Evolutionary conservation across 2,888 invertebrate genomes (phyloP).

Genomic region (Neria commutata): DNA sequence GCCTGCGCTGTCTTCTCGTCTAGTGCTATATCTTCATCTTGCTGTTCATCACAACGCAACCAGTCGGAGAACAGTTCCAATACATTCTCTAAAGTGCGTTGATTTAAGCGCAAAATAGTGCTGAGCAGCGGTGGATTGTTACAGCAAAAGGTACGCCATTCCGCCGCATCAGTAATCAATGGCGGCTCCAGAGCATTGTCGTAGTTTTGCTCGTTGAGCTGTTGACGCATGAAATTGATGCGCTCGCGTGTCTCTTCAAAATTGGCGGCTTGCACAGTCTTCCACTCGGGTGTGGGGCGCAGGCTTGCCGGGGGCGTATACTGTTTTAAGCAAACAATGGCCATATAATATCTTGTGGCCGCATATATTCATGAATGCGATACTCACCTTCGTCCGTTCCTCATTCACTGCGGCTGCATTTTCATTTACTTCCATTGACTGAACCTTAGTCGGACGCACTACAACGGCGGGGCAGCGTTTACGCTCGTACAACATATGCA

Average conservation of each 20-base stretch:
- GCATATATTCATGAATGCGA: background rate
- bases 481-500: slow-evolving; percentile 57
- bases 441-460: slow-evolving; percentile 42
- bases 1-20: background rate
- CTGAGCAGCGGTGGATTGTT: slow-evolving; percentile 50
- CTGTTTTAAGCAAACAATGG: background rate
- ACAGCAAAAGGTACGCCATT: slow-evolving; percentile 52
- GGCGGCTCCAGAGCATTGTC: slow-evolving; percentile 40
- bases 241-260: slow-evolving; percentile 46
- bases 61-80: slow-evolving; percentile 52
- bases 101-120: slow-evolving; percentile 52
- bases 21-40: no score
- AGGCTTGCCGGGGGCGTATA: slow-evolving; percentile 27
- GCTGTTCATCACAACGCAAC: slow-evolving; percentile 36
- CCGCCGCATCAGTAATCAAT: slow-evolving; percentile 39
- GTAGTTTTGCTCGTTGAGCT: slow-evolving; percentile 33
- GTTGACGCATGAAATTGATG: slow-evolving; percentile 37
- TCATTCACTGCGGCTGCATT: no score
- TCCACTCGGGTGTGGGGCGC: slow-evolving; percentile 59
- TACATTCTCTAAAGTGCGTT: slow-evolving; percentile 53
- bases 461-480: slow-evolving; percentile 56
- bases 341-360: background rate
- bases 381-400: no score
- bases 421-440: background rate
- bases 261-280: slow-evolving; percentile 45